phyloP scores from a whole-genome alignment of 2,113 vertebrate species.

The Nyctereutes procyonoides region DNA sequence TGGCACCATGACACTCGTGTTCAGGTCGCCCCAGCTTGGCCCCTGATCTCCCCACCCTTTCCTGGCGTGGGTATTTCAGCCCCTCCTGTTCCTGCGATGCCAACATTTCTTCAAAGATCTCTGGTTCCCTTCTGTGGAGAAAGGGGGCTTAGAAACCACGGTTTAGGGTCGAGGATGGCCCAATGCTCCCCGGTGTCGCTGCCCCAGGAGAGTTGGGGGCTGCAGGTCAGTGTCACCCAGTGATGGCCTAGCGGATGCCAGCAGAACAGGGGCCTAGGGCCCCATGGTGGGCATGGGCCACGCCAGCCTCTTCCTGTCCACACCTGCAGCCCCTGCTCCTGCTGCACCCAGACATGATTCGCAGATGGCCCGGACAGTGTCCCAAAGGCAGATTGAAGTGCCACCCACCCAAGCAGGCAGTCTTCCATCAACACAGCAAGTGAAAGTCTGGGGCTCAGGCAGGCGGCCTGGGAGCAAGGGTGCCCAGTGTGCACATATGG shows the following conservation, averaged over 20 bases:
- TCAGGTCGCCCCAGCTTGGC: too few relatives aligned
- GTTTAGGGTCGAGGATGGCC: neutral
- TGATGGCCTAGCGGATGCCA: accelerated
- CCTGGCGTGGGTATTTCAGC: too few relatives aligned
- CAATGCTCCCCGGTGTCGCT: accelerated
- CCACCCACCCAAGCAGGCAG: neutral
- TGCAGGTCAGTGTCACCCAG: neutral
- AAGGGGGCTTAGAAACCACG: neutral
- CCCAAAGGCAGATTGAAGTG: neutral
- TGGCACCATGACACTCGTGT: neutral
- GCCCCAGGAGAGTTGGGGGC: neutral
- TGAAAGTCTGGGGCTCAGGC: neutral
- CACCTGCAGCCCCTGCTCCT: neutral
- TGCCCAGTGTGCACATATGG: neutral
- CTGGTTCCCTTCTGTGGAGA: neutral
- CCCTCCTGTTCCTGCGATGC: neutral
- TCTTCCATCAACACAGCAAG: neutral
- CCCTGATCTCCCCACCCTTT: neutral
- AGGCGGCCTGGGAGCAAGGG: neutral
- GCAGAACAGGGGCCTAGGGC: neutral
- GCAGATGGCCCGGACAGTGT: neutral
- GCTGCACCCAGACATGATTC: too few relatives aligned
- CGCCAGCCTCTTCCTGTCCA: neutral
- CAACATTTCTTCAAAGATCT: neutral
- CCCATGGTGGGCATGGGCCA: neutral